A percentile compares a stretch with the other conserved stretches of the same genome.
Evolutionary conservation across 2,113 vertebrate genomes (phyloP).

Genomic region (Pseudonaja textilis): DNA sequence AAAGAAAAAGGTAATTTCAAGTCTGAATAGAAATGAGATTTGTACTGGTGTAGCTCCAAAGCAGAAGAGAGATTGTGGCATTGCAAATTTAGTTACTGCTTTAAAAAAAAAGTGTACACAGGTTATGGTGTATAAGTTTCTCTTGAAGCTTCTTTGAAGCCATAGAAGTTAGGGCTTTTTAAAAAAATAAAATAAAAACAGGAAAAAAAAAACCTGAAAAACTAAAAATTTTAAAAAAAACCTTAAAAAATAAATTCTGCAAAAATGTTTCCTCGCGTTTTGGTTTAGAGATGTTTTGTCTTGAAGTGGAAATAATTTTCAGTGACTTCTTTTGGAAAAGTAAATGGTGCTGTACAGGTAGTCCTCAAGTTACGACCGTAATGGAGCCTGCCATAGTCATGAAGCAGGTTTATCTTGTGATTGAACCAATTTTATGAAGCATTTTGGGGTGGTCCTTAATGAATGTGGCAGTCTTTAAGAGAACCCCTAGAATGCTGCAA

Average conservation of each 20-base stretch:
- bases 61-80: conserved; percentile 22
- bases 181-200: conserved; percentile 41
- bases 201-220: conserved; percentile 24
- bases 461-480: background rate
- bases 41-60: conserved; percentile 17
- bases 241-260: background rate
- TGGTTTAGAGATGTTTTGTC: background rate
- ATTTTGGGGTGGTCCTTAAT: background rate
- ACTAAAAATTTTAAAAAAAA: conserved; percentile 12
- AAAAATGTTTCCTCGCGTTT: background rate
- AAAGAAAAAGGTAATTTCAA: conserved; percentile 12
- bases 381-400: background rate
- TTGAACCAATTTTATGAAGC: background rate
- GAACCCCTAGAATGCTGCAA: background rate
- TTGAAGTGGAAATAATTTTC: background rate
- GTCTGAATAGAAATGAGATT: conserved; percentile 29
- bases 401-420: background rate
- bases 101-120: conserved; percentile 60
- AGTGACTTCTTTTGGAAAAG: background rate
- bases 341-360: background rate
- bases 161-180: conserved; percentile 73
- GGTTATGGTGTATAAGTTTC: conserved; percentile 58
- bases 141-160: conserved; percentile 71
- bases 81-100: conserved; percentile 58
- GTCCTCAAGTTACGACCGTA: background rate